Evolutionary conservation across 2,888 invertebrate species (phyloP), one percentile per base, ranked within the genome.

Genomic region (Eupithecia inturbata): DNA sequence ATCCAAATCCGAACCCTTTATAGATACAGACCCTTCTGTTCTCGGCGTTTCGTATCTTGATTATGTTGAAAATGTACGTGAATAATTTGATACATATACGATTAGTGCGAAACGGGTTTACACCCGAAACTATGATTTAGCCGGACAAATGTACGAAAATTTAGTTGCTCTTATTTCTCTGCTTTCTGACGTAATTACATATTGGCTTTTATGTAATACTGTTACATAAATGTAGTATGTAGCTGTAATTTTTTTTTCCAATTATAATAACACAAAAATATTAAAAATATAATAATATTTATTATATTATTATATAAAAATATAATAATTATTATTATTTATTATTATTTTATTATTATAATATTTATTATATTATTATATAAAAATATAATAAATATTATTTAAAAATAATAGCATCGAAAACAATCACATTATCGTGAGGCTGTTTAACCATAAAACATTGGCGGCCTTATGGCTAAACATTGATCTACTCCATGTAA

Each of bases 11-110:
- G 6, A 31, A 62, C 45, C 71, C 67, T 68, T 66, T 69, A 68
- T 68, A 68, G 60, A 67, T 68, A 69, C 57, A 57, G 33, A 66
- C 45, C 77, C 79, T 81, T 68, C 72, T 71, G 67, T 77, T 75
- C 31, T 31, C 28, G 62, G 78, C 81, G 67, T 73, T 53, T 80
- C 72, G 79, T 73, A 3, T 70, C 68, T 22, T 64, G 64, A 53
- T 28, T 22, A 57, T 57, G 22, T 57, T 36, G 22, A 26, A 57
- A 57, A 26, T 57, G 31, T 57, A 36, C 68, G 53, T 68, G 22
- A 57, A 57, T 68, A 68, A 28, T 81, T 80, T 70, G 73, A 49
- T 63, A 53, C 41, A 67, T 45, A 28, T 57, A 33, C 22, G 31
- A 22, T 28, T 67, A 67, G 33, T 49, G 33, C n/a, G 69, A 57